Evolutionary conservation across 1,140 invertebrate genomes (phyloP).

Genomic region (Phthorimaea operculella): DNA sequence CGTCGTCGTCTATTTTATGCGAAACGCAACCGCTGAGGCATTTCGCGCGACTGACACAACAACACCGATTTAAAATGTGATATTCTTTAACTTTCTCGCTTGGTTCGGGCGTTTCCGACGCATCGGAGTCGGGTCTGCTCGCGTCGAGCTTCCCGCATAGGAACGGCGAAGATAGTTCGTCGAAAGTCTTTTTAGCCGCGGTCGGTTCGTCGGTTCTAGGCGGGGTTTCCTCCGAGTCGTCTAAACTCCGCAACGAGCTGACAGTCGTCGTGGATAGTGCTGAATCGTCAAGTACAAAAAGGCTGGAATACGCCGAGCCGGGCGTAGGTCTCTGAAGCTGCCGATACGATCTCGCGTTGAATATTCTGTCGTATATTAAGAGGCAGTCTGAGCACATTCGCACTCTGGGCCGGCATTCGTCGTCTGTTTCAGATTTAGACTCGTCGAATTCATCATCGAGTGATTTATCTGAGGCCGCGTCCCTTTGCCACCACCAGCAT

Average conservation of each 20-base stretch:
- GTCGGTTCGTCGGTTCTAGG: conserved; percentile 27
- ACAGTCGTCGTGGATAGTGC: conserved; percentile 63
- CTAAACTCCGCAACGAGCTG: conserved; percentile 70
- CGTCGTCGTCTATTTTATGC: conserved; percentile 22
- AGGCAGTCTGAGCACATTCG: conserved; percentile 39
- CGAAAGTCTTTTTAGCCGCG: conserved; percentile 2
- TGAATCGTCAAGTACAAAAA: conserved; percentile 57
- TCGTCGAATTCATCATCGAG: conserved; percentile 16
- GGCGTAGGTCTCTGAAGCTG: conserved; percentile 10
- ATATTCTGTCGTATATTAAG: conserved; percentile 38
- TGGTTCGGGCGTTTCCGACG: conserved; percentile 5
- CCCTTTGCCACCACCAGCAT: conserved; percentile 50
- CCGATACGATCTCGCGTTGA: conserved; percentile 10
- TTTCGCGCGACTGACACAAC: conserved; percentile 23
- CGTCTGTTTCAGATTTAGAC: conserved; percentile 8
- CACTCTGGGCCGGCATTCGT: conserved; percentile 16
- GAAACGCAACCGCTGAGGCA: conserved; percentile 33
- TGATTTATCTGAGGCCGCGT: conserved; percentile 10
- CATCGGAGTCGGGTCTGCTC: conserved; percentile 9
- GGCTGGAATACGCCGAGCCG: conserved; percentile 58
- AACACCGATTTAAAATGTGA: conserved; percentile 42
- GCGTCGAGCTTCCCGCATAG: conserved; percentile 32
- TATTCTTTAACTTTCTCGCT: conserved; percentile 29
- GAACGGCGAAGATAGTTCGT: conserved; percentile 29
- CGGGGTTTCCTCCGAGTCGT: conserved; percentile 67